phyloP scores from a whole-genome alignment of 2,888 invertebrate genomes.

The Fabriciana adippe region DNA sequence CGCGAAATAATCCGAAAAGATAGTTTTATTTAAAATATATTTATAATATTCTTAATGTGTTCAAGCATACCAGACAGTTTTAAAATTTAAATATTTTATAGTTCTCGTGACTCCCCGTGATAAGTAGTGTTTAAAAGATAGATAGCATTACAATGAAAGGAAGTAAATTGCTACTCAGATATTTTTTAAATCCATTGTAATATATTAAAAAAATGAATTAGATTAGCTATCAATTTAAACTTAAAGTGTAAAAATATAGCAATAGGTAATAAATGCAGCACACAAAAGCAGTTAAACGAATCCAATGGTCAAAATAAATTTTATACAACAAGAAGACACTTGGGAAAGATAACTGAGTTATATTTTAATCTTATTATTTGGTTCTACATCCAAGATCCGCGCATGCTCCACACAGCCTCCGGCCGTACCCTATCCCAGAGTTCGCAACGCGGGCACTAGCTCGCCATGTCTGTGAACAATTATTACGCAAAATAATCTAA shows the following conservation, averaged over 20 bases:
- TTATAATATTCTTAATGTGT: not conserved
- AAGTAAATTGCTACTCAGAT: too few species aligned
- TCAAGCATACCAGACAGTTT: not conserved
- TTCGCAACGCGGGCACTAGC: constrained; percentile 17
- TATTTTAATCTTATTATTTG: constrained; percentile 21
- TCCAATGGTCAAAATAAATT: not conserved
- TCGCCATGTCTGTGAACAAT: constrained; percentile 15
- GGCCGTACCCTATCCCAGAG: constrained; percentile 43
- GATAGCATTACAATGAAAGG: too few species aligned
- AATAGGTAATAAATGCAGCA: too few species aligned
- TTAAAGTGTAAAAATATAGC: too few species aligned
- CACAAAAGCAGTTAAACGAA: not conserved
- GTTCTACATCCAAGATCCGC: constrained; percentile 31
- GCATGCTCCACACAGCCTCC: constrained; percentile 70
- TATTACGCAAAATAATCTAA: not conserved
- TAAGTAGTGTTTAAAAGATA: not conserved
- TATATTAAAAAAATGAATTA: too few species aligned
- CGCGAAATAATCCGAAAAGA: too few species aligned
- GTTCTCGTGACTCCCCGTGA: constrained; percentile 5
- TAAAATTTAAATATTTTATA: not conserved
- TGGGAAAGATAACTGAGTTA: constrained; percentile 1
- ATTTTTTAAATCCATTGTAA: too few species aligned
- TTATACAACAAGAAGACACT: constrained; percentile 7
- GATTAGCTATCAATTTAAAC: too few species aligned
- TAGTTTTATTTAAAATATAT: too few species aligned